These are phyloP conservation scores for Centropyge bicolor DNA, from an alignment of 2,797 vertebrate species.

Conservation along the genomic window DNA sequence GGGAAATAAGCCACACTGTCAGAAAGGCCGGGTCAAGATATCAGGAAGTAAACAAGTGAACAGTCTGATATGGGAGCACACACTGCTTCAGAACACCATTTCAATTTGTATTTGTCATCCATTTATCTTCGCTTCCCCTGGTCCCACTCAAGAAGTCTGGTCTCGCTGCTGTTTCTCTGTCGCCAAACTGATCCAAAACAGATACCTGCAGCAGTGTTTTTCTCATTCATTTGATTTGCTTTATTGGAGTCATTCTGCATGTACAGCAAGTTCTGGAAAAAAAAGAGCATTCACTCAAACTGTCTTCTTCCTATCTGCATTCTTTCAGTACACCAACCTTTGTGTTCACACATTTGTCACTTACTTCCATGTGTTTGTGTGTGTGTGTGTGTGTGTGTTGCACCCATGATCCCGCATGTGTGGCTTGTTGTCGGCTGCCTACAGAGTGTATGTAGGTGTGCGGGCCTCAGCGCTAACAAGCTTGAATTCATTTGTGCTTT, in stretches of 20 bases:
- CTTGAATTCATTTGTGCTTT: neutral
- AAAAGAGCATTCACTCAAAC: neutral
- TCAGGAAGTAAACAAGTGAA: conserved; percentile 14
- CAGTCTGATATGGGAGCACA: neutral
- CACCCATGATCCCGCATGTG: neutral
- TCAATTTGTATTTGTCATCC: conserved; percentile 33
- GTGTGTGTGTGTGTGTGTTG: too few species aligned
- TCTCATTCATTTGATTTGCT: neutral
- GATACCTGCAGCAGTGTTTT: neutral
- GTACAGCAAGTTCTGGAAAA: neutral
- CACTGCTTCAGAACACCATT: neutral
- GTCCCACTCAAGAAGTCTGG: neutral
- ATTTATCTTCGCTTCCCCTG: conserved; percentile 8
- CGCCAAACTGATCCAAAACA: conserved; percentile 3
- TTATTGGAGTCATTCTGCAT: neutral
- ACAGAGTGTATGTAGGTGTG: neutral
- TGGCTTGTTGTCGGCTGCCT: neutral
- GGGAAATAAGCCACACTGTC: conserved; percentile 18
- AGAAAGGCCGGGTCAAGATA: conserved; percentile 12
- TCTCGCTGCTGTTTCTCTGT: neutral
- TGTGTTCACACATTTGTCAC: conserved; percentile 1
- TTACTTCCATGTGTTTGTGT: neutral
- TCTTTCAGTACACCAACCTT: neutral
- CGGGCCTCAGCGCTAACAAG: neutral
- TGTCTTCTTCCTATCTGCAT: neutral